Base-by-base conservation (phyloP, 2,797 vertebrate genomes). In the Chelonia mydas region DNA sequence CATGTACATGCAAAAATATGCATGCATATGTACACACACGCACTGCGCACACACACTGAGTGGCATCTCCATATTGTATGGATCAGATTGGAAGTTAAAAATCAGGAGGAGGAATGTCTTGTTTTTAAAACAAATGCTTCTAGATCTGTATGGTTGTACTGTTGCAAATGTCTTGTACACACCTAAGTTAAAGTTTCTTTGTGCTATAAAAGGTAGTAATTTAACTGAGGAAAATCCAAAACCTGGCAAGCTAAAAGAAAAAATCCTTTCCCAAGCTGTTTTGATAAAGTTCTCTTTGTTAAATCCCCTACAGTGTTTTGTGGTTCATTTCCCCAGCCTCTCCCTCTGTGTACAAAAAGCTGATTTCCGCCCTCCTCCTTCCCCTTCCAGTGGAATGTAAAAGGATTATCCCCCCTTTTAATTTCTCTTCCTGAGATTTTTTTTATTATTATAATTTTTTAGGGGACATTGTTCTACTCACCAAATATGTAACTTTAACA, bases 401-500 rank as follows among this genome's bases (percentile, higher is more conserved):
- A 93, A 95, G 72, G 37, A 93, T 81, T 95, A 84, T 89, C 41
- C 31, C 31, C 7, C 53, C 87, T 91, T 96, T 87, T 77, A 84
- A 94, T 96, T 90, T 93, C 84, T 90, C 74, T 95, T 31, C 11
- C 0, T 0, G 78, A 90, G 74, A 47, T 94, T 96, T 96, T 81
- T 86, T 76, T 51, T 87, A 92, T 81, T 86, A 83, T 72, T 91
- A 23, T 23, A 53, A 74, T 94, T 97, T 96, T 97, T 97, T 98
- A 99, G 99, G 99, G 97, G 98, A 99, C 97, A 98, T 99, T 92
- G 98, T 98, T 97, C 98, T 99, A 96, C 97, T 98, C 97, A 98
- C 98, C 98, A 99, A 98, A 98, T 98, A 98, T 77, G 98, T 99
- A 98, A 98, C 96, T 96, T 98, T 99, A 98, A 98, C 96, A 97